Percentiles rank a stretch among this genome's conserved stretches.
Conservation (phyloP, 2,888 invertebrate species). For the Trileptium ribeirensis region DNA sequence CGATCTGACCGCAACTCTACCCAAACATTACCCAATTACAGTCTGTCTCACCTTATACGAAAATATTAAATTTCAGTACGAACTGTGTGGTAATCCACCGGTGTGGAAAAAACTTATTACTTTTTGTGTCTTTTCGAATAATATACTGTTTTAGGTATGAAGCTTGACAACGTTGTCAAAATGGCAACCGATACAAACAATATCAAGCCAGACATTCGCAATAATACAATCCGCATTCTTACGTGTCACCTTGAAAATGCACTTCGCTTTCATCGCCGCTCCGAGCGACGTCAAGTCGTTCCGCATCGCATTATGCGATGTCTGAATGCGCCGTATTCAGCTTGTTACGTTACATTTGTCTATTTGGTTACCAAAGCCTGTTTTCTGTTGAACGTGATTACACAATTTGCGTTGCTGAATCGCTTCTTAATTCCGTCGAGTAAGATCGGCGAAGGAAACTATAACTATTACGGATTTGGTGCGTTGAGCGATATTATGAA, state of each 20-base stretch:
- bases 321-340: constrained; percentile 48
- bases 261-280: constrained; percentile 47
- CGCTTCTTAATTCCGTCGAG: constrained; percentile 33
- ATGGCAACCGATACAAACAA: constrained; percentile 49
- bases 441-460: constrained; percentile 40
- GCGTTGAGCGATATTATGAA: constrained; percentile 42
- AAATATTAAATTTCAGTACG: too few relatives aligned
- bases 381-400: constrained; percentile 46
- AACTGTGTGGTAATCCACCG: too few relatives aligned
- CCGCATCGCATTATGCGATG: constrained; percentile 43
- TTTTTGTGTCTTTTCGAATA: too few relatives aligned
- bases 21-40: too few relatives aligned
- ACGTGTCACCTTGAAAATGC: constrained; percentile 49
- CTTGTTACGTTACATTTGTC: constrained; percentile 47
- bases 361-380: constrained; percentile 47
- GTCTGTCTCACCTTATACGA: too few relatives aligned
- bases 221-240: constrained; percentile 44
- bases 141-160: constrained; percentile 43
- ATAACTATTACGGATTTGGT: constrained; percentile 46
- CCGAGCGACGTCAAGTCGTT: constrained; percentile 38
- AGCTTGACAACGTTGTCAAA: constrained; percentile 46
- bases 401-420: constrained; percentile 47
- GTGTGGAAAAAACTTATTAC: too few relatives aligned
- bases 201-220: constrained; percentile 48
- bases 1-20: too few relatives aligned